Conservation (phyloP, 2,113 vertebrate genomes). For the Cephalopholis sonnerati region DNA sequence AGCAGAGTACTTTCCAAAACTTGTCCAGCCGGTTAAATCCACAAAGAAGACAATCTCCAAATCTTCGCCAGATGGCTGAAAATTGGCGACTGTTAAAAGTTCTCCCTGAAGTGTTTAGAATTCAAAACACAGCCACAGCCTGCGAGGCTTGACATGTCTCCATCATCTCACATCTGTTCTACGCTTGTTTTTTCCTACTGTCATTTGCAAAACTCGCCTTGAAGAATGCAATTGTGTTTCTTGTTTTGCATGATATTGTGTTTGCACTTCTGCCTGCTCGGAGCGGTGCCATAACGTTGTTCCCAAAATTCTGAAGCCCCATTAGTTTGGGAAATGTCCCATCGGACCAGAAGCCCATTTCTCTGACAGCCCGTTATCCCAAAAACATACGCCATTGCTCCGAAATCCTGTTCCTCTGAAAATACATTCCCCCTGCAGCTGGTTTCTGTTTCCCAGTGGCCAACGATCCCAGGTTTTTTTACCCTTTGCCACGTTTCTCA, state of each 20-base stretch:
- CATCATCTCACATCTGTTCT: conserved; percentile 43
- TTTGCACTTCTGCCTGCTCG: background rate
- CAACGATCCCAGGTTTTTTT: too few relatives aligned
- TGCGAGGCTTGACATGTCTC: conserved; percentile 14
- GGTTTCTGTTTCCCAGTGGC: too few relatives aligned
- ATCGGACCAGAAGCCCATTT: too few relatives aligned
- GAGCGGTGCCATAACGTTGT: too few relatives aligned
- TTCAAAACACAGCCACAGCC: conserved; percentile 6
- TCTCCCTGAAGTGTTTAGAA: conserved; percentile 20
- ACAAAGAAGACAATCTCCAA: conserved; percentile 3
- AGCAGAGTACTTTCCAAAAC: conserved; percentile 7
- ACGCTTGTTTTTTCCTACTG: background rate
- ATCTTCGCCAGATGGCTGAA: conserved; percentile 36
- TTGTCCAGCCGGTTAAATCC: conserved; percentile 6
- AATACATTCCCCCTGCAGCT: too few relatives aligned
- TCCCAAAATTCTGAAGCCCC: too few relatives aligned
- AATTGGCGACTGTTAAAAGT: conserved; percentile 28
- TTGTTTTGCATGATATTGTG: background rate
- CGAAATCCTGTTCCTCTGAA: too few relatives aligned
- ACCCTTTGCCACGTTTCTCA: too few relatives aligned
- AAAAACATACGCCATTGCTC: too few relatives aligned
- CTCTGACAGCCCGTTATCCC: too few relatives aligned
- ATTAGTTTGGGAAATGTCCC: too few relatives aligned
- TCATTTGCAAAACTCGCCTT: background rate
- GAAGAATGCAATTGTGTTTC: background rate